Base-by-base conservation (phyloP, 1,140 invertebrate genomes). In the Lithobius niger region DNA sequence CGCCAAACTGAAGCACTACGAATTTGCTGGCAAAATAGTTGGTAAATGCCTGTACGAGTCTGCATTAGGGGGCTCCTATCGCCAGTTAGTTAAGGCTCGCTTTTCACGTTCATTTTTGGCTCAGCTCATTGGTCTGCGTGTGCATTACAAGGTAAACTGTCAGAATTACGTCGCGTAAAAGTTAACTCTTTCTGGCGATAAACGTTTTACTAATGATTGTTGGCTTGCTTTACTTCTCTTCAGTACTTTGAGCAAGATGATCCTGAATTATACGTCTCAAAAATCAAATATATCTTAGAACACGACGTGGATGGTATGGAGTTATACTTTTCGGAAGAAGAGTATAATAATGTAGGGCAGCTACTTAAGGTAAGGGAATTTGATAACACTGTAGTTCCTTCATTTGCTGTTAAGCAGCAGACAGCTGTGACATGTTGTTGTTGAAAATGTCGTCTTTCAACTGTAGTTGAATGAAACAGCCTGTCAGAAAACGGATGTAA, bases 191-290 rank as follows among this genome's bases (percentile, higher is more conserved):
- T 54, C 16, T 54, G 27, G 15, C 51, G 21, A 4, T 18, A 25
- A 40, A 3, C n/a, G 0, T 45, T 27, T 51, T 59, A 18, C 26
- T 53, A 48, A 16, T 51, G 43, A 26, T 56, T n/a, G n/a, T n/a
- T 3, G 16, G 27, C 26, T 58, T 52, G n/a, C 28, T 50, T 55
- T 10, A 57, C 42, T 43, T 60, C 55, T 58, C 74, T 76, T 24
- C 69, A 87, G 82, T 92, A 95, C 72, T 96, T 96, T 72, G 89
- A 94, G 66, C 88, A 91, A 73, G 91, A 96, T 67, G 91, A 95
- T 72, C 91, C 91, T 0, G 90, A 94, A 69, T 72, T 95, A 24
- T 95, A 91, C 69, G 73, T 91, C 51, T 83, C 83, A 15, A 95
- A 95, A 74, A 82, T 96, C 16, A 90, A 89, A 67, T 94, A 90